A percentile compares a stretch with the other conserved stretches of the same genome.
These are phyloP conservation scores for Drosophila orosa DNA, from an alignment of 1,140 invertebrate genomes.

Conservation along the genomic window DNA sequence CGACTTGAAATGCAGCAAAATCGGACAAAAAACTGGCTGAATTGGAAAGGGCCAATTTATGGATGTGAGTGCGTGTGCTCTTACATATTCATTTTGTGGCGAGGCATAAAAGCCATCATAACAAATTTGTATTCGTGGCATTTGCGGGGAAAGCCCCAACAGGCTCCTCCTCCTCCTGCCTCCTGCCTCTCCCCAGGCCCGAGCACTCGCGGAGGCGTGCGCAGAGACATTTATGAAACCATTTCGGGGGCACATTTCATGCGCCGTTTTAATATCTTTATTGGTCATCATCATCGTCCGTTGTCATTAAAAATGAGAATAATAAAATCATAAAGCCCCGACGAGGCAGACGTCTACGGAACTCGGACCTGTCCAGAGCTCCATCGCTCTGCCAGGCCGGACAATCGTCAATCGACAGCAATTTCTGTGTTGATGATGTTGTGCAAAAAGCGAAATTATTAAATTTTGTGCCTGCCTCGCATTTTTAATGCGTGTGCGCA, in stretches of 20 bases:
- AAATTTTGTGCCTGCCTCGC: constrained; percentile 74
- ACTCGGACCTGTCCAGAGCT: constrained; percentile 3
- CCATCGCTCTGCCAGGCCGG: constrained; percentile 9
- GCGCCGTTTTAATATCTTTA: constrained; percentile 83
- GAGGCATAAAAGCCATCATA: constrained; percentile 50
- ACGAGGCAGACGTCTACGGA: constrained; percentile 16
- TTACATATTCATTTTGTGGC: constrained; percentile 75
- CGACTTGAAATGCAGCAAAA: constrained; percentile 32
- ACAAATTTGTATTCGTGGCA: constrained; percentile 67
- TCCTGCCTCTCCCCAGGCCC: background rate
- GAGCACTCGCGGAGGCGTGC: constrained; percentile 34
- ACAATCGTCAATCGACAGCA: constrained; percentile 47
- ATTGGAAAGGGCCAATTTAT: constrained; percentile 48
- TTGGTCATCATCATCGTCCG: constrained; percentile 78
- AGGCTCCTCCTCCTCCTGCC: background rate
- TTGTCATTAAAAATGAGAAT: constrained; percentile 80
- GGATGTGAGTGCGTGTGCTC: constrained; percentile 41
- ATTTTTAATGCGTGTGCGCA: constrained; percentile 70
- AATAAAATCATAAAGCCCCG: constrained; percentile 76
- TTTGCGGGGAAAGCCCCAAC: constrained; percentile 64
- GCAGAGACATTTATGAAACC: constrained; percentile 74
- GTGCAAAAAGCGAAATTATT: constrained; percentile 83
- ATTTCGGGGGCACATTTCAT: constrained; percentile 81
- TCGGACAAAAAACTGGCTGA: constrained; percentile 23
- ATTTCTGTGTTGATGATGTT: constrained; percentile 54